Evolutionary conservation across 2,888 invertebrate species (phyloP), one percentile per base, ranked within the genome.

Genomic region (Loripinus fragilis): DNA sequence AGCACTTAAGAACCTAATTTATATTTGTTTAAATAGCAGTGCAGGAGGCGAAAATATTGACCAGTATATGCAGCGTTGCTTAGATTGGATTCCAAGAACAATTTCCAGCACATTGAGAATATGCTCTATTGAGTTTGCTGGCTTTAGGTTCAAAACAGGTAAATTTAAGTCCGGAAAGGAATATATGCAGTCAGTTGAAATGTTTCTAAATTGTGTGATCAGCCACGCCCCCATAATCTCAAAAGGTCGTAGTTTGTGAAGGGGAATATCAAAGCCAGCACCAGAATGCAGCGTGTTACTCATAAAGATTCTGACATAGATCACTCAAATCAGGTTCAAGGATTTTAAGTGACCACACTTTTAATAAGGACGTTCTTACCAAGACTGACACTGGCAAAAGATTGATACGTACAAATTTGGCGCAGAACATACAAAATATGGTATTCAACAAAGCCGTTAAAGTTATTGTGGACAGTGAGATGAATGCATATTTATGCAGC

Each of bases 231-330:
- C 38, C 38, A 38, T 38, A 12, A 38, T 38, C 38, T 38, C 38
- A 38, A 1, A 50, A 38, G 38, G 12, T 38, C 5, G 12, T 38
- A 38, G 38, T 38, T 5, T 71, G 74, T 28, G 78, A 78, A 38
- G 72, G 73, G 23, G 73, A 77, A 28, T 41, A 73, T 81, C 23
- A 81, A 81, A 52, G 72, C 81, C 38, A 41, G 25, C 30, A 81
- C 38, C 12, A 38, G 38, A 38, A 38, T 38, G 74, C 10, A 64
- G 77, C 20, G 64, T 48, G 38, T 38, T 38, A 38, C 7, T 38
- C 38, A 12, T 38, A 38, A 8, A 38, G 38, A 38, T 12, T 38
- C 38, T 38, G 38, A 38, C 38, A 38, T 12, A 8, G 38, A 38
- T 38, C 38, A 38, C n/a, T 52, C 28, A 25, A 81, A 66, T 66